Evolutionary conservation across 2,113 vertebrate species (phyloP).

Genomic region (Seriola dumerili): DNA sequence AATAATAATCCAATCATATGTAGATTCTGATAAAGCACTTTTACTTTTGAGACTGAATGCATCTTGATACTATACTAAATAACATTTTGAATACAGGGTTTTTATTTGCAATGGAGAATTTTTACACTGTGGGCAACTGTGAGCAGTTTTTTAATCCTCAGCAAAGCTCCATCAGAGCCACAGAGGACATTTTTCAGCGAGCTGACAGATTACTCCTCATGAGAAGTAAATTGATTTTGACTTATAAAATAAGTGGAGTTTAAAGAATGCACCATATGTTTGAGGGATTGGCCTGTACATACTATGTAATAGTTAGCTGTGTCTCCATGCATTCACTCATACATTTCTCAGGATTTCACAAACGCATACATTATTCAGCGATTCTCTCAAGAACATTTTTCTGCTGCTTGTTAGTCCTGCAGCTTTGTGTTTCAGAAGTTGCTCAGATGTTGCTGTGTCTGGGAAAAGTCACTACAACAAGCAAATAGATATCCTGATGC

Average conservation of each 20-base stretch:
- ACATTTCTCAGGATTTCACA: neutral
- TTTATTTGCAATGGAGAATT: neutral
- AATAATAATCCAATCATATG: neutral
- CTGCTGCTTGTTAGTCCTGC: neutral
- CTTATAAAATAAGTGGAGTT: too few species aligned
- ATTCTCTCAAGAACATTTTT: neutral
- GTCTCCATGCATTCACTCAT: neutral
- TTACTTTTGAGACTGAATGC: neutral
- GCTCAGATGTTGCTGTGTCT: conserved; percentile 73
- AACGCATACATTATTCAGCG: neutral
- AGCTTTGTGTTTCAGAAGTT: conserved; percentile 59
- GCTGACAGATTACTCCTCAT: too few species aligned
- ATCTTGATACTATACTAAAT: neutral
- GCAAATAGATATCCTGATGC: conserved; percentile 71
- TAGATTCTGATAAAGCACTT: neutral
- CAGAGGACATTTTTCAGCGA: neutral
- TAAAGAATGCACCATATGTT: neutral
- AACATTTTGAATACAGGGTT: neutral
- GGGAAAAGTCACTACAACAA: conserved; percentile 70
- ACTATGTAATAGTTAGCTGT: neutral
- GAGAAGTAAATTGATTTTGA: too few species aligned
- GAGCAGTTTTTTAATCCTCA: neutral
- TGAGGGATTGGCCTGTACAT: neutral
- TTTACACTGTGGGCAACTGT: neutral
- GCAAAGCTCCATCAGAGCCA: neutral